phyloP scores from a whole-genome alignment of 2,113 vertebrate species.

The Chaetops frenatus region DNA sequence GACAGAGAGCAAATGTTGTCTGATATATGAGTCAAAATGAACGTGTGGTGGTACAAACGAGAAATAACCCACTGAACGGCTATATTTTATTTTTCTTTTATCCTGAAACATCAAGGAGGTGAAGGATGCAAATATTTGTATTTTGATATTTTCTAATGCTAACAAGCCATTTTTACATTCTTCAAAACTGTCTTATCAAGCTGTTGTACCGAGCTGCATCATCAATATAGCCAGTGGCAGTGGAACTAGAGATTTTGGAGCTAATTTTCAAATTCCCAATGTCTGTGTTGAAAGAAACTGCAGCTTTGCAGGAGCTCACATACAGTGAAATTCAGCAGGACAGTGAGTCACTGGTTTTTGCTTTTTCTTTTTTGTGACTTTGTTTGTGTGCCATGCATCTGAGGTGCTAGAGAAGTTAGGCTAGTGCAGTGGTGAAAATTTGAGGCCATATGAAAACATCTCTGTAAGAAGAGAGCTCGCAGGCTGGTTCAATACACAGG shows the following conservation, averaged over 20 bases:
- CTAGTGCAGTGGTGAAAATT: not conserved
- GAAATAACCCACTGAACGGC: not conserved
- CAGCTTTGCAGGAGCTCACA: not conserved
- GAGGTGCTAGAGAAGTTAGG: not conserved
- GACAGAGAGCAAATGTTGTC: not conserved
- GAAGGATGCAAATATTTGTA: not conserved
- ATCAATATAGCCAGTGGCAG: not conserved
- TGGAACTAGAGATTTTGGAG: not conserved
- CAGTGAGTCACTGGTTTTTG: not conserved
- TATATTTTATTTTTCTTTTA: not conserved
- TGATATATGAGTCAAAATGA: not conserved
- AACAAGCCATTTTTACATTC: not conserved
- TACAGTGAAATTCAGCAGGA: not conserved
- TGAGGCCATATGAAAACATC: not conserved
- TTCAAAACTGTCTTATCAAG: not conserved
- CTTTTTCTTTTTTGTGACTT: not conserved
- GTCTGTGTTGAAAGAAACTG: not conserved
- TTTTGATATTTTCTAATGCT: not conserved
- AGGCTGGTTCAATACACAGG: not conserved
- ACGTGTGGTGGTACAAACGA: not conserved
- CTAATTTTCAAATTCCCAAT: not conserved
- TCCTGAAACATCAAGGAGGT: not conserved
- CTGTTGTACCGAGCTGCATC: not conserved
- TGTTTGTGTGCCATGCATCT: not conserved
- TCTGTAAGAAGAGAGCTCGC: not conserved